Base-by-base conservation (phyloP, 2,888 invertebrate genomes). In the Drosophila recens region DNA sequence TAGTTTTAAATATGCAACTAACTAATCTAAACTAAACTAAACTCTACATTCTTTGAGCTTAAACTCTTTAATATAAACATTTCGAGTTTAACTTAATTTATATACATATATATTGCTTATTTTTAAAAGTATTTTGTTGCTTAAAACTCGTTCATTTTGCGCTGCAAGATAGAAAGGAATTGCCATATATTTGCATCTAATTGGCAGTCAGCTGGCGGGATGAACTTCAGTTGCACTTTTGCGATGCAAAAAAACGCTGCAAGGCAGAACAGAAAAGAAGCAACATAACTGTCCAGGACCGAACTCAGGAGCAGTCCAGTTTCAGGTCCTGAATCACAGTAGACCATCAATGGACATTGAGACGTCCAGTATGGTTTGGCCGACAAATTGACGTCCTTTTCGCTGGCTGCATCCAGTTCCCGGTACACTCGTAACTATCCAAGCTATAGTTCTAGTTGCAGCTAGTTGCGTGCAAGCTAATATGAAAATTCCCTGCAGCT, bases 401-500 rank as follows among this genome's bases (percentile, higher is more conserved):
- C 43, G 15, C 15, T 48, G 9, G 15, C 40, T 11, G 10, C 43
- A 4, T 27, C 51, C 17, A 34, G 17, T 30, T 42, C n/a, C 9
- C 46, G 23, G 40, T 8, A 23, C 40, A 40, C 11, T 56, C 15
- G 45, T 34, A n/a, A 11, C 34, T 38, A n/a, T 27, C 17, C 46
- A 20, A 48, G 36, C 65, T 36, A 33, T 54, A 62, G 36, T 67
- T 70, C 40, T 56, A 54, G 68, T 66, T 59, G 15, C 59, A 62
- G 38, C 57, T 61, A 65, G 49, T 61, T 69, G 75, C 74, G 80
- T 79, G 80, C 80, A 15, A 72, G 82, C 84, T 80, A 87, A 84
- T 87, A 87, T 89, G 89, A 82, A 87, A 89, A 87, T 87, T 79
- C 76, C 80, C 87, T 81, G 73, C 68, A 87, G 87, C 87, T 75